Evolutionary conservation across 2,888 invertebrate species (phyloP), one percentile per base, ranked within the genome.

Genomic region (Drosophila stalkeri): DNA sequence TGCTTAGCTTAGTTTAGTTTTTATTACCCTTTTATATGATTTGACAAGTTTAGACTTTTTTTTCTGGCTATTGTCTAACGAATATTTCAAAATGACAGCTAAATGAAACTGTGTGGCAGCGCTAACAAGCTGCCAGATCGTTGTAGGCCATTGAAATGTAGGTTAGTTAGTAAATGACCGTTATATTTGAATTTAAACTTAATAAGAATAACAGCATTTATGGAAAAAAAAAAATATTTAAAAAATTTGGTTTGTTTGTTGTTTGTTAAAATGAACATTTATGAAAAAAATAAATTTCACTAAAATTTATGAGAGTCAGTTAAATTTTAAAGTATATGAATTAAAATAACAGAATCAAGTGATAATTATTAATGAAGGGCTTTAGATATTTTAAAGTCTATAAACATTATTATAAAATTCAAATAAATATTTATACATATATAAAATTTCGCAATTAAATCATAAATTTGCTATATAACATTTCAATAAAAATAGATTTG

Each of bases 1-100:
- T 65, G 16, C 74, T 75, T 0, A 18, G 72, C 4, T 72, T 41
- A 14, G 3, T 9, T 9, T 31, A 27, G n/a, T 31, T 31, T 49
- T 0, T 18, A 11, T 49, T 12, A 18, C 11, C 23, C 37, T 18
- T 18, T 27, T 47, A 33, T 12, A 35, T 23, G 5, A 27, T 41
- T 55, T 27, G 39, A 37, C 47, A 41, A 14, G 14, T 20, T 33
- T 16, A 9, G 18, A 37, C 7, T 20, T 47, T 16, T 14, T 14
- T 12, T 16, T 37, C 6, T 16, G 23, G 20, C 20, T 6, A 35
- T 14, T 9, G 39, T 18, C 14, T 16, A 27, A 8, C 14, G 35
- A 37, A 35, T 51, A 9, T 54, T 64, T 7, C 0, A 55, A 41
- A 41, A 16, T 64, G 66, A 67, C 55, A 64, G 55, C 31, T 27